Conservation (phyloP, 2,888 invertebrate species). For the Drosophila meridionalis region DNA sequence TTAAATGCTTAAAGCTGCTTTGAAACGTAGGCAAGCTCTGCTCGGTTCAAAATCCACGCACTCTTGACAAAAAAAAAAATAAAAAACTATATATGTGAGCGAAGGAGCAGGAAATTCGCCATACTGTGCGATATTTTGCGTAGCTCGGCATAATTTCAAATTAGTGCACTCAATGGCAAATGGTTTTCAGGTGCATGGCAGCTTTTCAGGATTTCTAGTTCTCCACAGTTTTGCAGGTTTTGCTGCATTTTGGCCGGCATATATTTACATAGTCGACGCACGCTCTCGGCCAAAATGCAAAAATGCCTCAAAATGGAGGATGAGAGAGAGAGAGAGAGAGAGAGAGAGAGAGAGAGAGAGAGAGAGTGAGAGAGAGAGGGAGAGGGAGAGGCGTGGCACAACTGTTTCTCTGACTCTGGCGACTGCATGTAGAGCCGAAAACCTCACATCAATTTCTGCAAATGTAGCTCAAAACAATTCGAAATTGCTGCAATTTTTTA, state of each 20-base stretch:
- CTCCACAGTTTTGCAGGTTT: conserved; percentile 56
- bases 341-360: background rate
- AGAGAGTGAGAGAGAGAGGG: background rate
- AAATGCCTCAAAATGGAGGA: conserved; percentile 44
- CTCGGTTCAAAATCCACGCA: conserved; percentile 10
- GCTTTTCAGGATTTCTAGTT: conserved; percentile 50
- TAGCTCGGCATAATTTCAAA: conserved; percentile 72
- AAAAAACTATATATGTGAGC: background rate
- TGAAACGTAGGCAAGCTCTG: background rate
- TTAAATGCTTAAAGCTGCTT: conserved; percentile 46
- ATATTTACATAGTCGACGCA: conserved; percentile 49
- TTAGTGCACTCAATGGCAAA: conserved; percentile 77
- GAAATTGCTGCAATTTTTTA: background rate
- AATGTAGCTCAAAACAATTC: conserved; percentile 57
- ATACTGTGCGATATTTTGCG: conserved; percentile 54
- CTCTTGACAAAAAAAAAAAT: conserved; percentile 15
- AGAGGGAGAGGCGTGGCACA: conserved; percentile 5
- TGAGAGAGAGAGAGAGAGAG: background rate
- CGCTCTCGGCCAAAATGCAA: conserved; percentile 46
- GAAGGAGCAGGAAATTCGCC: conserved; percentile 17
- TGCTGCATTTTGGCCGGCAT: conserved; percentile 34
- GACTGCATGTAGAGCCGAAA: conserved; percentile 23
- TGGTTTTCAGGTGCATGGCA: conserved; percentile 52
- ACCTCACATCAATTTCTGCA: conserved; percentile 67
- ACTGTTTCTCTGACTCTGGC: conserved; percentile 22